Conservation (phyloP, 2,888 invertebrate species). For the Onthophagus sagittarius region DNA sequence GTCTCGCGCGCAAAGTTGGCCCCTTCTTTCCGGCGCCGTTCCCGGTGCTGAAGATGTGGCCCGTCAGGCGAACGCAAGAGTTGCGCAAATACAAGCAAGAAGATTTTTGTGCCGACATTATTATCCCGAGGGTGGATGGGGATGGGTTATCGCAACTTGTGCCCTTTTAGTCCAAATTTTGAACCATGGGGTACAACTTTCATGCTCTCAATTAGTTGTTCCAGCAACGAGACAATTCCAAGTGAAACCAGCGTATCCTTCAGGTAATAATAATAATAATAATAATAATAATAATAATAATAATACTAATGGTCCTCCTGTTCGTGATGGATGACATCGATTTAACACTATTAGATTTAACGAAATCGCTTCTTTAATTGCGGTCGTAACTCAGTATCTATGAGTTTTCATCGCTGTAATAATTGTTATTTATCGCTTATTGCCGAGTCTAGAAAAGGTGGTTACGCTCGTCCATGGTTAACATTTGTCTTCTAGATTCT, state of each 20-base stretch:
- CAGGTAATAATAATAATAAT: conserved; percentile 52
- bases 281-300: no score
- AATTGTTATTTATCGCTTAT: neutral
- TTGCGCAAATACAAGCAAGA: conserved; percentile 57
- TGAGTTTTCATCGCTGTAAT: neutral
- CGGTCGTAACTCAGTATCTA: neutral
- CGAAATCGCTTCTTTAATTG: neutral
- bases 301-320: no score
- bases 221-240: conserved; percentile 60
- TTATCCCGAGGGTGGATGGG: conserved; percentile 87
- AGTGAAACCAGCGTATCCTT: conserved; percentile 60
- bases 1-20: conserved; percentile 54
- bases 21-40: conserved; percentile 49
- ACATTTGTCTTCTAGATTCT: neutral
- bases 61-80: conserved; percentile 36
- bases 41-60: conserved; percentile 52
- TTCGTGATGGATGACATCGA: neutral
- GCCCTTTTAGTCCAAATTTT: conserved; percentile 69
- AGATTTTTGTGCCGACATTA: conserved; percentile 69
- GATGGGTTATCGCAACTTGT: conserved; percentile 74
- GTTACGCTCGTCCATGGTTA: neutral
- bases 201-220: conserved; percentile 58
- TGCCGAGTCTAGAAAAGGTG: neutral
- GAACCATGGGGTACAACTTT: conserved; percentile 71
- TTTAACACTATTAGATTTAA: neutral